A percentile compares a stretch with the other conserved stretches of the same genome.
Conservation (phyloP, 2,113 vertebrate species). For the Entelurus aequoreus region DNA sequence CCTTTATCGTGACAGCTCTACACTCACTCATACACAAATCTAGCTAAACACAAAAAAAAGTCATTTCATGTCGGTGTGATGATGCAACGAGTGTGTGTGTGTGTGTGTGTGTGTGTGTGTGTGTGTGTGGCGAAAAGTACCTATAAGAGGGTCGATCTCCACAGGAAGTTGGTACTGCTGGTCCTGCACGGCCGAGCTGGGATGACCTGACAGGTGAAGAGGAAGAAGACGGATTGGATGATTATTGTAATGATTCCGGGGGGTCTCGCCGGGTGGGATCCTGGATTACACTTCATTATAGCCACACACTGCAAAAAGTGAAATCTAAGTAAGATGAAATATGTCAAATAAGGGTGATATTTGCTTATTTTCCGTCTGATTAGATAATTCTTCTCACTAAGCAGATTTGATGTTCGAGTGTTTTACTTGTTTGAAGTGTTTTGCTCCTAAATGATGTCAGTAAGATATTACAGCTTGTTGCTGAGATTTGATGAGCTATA, state of each 20-base stretch:
- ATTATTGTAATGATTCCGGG: constrained; percentile 42
- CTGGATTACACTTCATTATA: constrained; percentile 35
- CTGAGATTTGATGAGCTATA: too few relatives aligned
- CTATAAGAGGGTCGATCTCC: constrained; percentile 99
- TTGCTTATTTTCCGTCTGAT: too few relatives aligned
- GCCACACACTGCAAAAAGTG: too few relatives aligned
- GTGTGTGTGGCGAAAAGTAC: constrained; percentile 78
- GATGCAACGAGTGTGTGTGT: neutral
- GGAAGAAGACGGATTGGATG: constrained; percentile 57
- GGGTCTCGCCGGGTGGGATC: constrained; percentile 38
- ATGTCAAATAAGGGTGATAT: too few relatives aligned
- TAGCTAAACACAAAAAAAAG: constrained; percentile 15
- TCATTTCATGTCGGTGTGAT: constrained; percentile 25
- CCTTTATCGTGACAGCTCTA: constrained; percentile 80
- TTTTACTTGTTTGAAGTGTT: too few relatives aligned
- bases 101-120: neutral
- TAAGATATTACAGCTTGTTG: too few relatives aligned
- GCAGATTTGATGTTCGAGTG: too few relatives aligned
- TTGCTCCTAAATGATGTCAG: too few relatives aligned
- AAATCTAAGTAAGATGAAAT: too few relatives aligned
- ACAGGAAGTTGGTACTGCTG: constrained; percentile 99
- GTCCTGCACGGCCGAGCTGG: constrained; percentile 88
- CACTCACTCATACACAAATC: constrained; percentile 20
- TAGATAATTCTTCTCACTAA: too few relatives aligned
- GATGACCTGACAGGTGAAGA: constrained; percentile 85